Evolutionary conservation across 2,113 vertebrate genomes (phyloP).

Genomic region (Albula goreensis): DNA sequence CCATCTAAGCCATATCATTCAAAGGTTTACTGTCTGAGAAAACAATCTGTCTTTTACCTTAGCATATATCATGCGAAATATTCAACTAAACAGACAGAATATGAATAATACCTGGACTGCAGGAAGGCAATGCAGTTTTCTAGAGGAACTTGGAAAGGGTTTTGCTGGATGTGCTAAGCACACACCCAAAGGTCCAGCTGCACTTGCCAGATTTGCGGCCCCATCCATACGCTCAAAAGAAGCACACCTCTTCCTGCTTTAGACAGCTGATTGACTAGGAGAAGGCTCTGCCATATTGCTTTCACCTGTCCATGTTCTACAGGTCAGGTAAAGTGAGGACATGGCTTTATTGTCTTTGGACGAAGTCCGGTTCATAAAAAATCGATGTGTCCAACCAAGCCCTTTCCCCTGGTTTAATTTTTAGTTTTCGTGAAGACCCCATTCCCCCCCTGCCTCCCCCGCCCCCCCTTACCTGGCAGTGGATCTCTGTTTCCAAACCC

Average conservation of each 20-base stretch:
- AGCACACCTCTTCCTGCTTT: too few species aligned
- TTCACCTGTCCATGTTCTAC: too few species aligned
- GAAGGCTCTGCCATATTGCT: too few species aligned
- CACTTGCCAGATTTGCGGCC: neutral
- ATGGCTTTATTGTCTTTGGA: too few species aligned
- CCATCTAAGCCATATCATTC: neutral
- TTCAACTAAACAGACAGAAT: neutral
- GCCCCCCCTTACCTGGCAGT: neutral
- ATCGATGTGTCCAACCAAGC: neutral
- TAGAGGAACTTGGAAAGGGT: neutral
- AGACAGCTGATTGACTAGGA: too few species aligned
- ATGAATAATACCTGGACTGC: neutral
- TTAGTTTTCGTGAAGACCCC: neutral
- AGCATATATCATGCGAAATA: neutral
- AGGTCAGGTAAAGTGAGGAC: too few species aligned
- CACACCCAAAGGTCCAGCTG: neutral
- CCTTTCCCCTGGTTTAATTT: neutral
- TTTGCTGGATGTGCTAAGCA: neutral
- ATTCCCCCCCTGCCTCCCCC: neutral
- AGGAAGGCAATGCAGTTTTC: neutral
- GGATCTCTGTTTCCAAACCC: slow-evolving; percentile 17
- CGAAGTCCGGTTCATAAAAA: neutral
- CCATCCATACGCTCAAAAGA: too few species aligned
- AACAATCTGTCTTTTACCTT: neutral
- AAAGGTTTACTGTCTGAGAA: neutral